Percentiles rank a stretch among this genome's conserved stretches.
These are phyloP conservation scores for Neopelma chrysocephalum DNA, from an alignment of 2,797 vertebrate genomes.

Conservation along the genomic window DNA sequence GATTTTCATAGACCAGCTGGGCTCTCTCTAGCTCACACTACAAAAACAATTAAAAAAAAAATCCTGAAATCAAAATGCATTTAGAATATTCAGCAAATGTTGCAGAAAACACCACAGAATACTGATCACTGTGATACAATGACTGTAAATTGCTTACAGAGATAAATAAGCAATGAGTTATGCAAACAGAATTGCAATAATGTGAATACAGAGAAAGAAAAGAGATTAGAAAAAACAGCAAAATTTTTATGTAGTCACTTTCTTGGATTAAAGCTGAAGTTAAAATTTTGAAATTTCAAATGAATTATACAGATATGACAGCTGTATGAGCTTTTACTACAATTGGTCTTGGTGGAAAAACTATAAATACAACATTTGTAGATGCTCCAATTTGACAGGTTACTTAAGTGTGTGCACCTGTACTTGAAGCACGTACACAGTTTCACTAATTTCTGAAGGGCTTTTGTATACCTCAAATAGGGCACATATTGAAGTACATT, in stretches of 20 bases:
- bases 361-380: not conserved
- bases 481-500: not conserved
- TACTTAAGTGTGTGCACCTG: not conserved
- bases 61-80: not conserved
- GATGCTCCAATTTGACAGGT: not conserved
- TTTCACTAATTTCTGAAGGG: not conserved
- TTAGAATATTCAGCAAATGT: not conserved
- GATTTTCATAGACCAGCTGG: not conserved
- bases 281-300: not conserved
- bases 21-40: not conserved
- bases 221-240: not conserved
- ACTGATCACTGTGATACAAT: not conserved
- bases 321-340: not conserved
- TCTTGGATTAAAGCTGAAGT: not conserved
- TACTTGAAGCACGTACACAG: not conserved
- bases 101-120: not conserved
- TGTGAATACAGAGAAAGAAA: not conserved
- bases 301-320: not conserved
- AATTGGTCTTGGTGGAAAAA: not conserved
- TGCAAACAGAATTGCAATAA: not conserved
- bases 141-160: not conserved
- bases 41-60: not conserved
- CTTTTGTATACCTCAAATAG: not conserved
- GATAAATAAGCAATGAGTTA: not conserved
- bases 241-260: not conserved